Evolutionary conservation across 2,888 invertebrate genomes (phyloP).

Genomic region (Eretmocerus hayati): DNA sequence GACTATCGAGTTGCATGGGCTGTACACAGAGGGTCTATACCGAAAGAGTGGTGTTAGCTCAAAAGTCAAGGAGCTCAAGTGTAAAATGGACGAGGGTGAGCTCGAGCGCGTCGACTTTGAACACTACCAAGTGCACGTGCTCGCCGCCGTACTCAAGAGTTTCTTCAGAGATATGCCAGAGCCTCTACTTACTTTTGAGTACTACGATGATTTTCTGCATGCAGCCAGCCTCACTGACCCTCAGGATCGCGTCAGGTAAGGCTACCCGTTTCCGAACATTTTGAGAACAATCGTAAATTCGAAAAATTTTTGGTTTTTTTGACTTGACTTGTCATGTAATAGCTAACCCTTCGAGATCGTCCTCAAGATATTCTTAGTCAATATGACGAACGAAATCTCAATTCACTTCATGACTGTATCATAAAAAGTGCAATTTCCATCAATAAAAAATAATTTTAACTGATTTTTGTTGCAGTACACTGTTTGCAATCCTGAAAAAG

Average conservation of each 20-base stretch:
- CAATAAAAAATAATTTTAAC: not conserved
- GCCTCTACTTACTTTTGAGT: slow-evolving; percentile 85
- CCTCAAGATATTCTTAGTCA: too few relatives aligned
- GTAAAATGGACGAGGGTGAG: slow-evolving; percentile 67
- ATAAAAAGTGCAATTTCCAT: too few relatives aligned
- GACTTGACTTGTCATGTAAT: too few relatives aligned
- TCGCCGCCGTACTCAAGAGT: slow-evolving; percentile 80
- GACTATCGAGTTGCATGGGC: slow-evolving; percentile 83
- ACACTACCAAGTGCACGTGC: slow-evolving; percentile 79
- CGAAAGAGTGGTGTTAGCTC: slow-evolving; percentile 84
- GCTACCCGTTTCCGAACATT: not conserved
- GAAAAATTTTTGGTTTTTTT: not conserved
- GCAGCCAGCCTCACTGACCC: slow-evolving; percentile 79
- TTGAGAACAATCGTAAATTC: too few relatives aligned
- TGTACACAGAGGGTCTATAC: slow-evolving; percentile 90
- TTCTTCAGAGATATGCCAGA: slow-evolving; percentile 91
- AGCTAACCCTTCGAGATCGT: too few relatives aligned
- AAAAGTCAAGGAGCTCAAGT: slow-evolving; percentile 71
- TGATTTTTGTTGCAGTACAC: slow-evolving; percentile 51
- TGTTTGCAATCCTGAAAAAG: slow-evolving; percentile 82
- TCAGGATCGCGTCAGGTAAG: slow-evolving; percentile 61
- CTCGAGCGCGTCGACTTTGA: slow-evolving; percentile 66
- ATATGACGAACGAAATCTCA: too few relatives aligned
- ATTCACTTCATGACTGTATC: too few relatives aligned
- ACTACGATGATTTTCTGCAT: slow-evolving; percentile 89